Evolutionary conservation across 1,140 invertebrate genomes (phyloP), one percentile per base, ranked within the genome.

Genomic region (Drosophila jambulina): DNA sequence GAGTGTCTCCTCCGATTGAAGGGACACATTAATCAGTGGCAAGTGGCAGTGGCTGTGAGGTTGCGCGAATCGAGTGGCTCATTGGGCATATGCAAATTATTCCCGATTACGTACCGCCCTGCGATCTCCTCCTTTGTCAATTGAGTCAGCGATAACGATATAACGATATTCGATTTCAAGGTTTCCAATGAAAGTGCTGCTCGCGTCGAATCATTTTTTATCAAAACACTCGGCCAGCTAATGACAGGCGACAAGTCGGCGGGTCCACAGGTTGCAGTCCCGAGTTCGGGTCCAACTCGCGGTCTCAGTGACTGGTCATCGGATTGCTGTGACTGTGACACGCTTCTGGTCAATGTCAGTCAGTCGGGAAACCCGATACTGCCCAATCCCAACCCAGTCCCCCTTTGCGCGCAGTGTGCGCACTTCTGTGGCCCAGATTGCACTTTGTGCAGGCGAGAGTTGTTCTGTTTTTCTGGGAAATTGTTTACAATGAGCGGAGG

Each of bases 231-330:
- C 80, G 58, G 9, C 54, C 48, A 64, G 83, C 83, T 86, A 86
- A 86, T 87, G 83, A 86, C 82, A 87, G 75, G 83, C 75, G 83
- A 86, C 82, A 87, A 84, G 58, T 86, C 80, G 87, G 83, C 79
- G 63, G 68, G 63, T 77, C 56, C 40, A 43, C 27, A 46, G 36
- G 57, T 25, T 54, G 53, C 53, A 54, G 19, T 54, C 53, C 53
- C 32, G 19, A 60, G 19, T 54, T 13, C 21, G 3, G 4, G 27
- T n/a, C n/a, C 40, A n/a, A n/a, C 17, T 32, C 48, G 27, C 48
- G 13, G 25, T 51, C 48, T 27, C 48, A 19, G 25, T 51, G 29
- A 62, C n/a, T 68, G 68, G 49, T 58, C 64, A 54, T 57, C 51
- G 34, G 12, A 53, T 61, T 46, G 27, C 49, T 23, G 32, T 49